Percentiles rank a stretch among this genome's conserved stretches.
Conservation (phyloP, 2,888 invertebrate species). For the Elmis aenea region DNA sequence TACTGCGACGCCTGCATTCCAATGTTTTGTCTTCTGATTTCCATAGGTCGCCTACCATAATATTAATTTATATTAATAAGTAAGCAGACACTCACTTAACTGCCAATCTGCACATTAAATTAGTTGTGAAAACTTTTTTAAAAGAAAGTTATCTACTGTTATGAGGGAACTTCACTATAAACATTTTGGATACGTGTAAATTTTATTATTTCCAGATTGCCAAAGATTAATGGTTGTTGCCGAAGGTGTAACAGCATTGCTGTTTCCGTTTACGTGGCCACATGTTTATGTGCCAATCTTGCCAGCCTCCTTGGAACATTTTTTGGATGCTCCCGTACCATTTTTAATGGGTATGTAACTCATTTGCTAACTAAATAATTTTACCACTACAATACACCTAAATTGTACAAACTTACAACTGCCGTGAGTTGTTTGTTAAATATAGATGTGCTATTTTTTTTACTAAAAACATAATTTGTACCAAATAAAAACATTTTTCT, state of each 20-base stretch:
- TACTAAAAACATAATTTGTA: no score
- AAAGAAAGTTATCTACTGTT: no score
- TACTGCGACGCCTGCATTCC: no score
- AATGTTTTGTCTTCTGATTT: no score
- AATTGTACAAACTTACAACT: neutral
- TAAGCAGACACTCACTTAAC: no score
- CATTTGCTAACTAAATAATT: no score
- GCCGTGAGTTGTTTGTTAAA: neutral
- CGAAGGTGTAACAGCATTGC: constrained; percentile 82
- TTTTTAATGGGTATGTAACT: constrained; percentile 84
- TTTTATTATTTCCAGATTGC: constrained; percentile 62
- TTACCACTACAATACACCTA: neutral
- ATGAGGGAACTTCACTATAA: no score
- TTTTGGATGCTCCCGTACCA: constrained; percentile 98
- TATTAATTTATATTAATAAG: no score
- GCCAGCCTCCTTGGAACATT: constrained; percentile 90
- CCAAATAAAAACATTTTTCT: no score
- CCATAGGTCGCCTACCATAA: no score
- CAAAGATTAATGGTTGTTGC: constrained; percentile 95
- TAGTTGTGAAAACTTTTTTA: no score
- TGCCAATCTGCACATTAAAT: no score
- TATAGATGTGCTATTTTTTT: neutral
- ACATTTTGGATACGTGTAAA: neutral
- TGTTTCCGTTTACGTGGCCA: constrained; percentile 96
- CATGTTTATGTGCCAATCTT: constrained; percentile 99